phyloP scores from a whole-genome alignment of 2,888 invertebrate species.

The Dendrolimus houi region DNA sequence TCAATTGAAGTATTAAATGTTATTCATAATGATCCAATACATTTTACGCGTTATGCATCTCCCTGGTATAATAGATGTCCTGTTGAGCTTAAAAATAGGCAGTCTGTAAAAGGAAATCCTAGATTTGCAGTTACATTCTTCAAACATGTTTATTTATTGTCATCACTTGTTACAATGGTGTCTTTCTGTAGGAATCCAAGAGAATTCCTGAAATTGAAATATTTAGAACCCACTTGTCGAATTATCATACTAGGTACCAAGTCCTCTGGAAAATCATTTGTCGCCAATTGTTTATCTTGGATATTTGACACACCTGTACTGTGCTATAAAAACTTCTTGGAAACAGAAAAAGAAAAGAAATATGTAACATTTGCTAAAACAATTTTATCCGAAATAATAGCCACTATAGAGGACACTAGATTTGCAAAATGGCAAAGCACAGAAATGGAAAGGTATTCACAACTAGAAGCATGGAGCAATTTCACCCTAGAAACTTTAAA shows the following conservation, averaged over 20 bases:
- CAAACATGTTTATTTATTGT: slow-evolving; percentile 77
- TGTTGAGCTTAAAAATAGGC: slow-evolving; percentile 76
- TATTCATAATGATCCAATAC: slow-evolving; percentile 33
- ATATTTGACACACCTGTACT: slow-evolving; percentile 66
- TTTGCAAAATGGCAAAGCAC: slow-evolving; percentile 41
- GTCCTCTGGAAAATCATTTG: slow-evolving; percentile 75
- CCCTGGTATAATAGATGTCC: slow-evolving; percentile 79
- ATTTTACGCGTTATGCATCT: slow-evolving; percentile 59
- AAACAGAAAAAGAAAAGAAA: slow-evolving; percentile 38
- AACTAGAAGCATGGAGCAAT: slow-evolving; percentile 53
- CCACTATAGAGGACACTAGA: slow-evolving; percentile 51
- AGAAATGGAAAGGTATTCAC: slow-evolving; percentile 46
- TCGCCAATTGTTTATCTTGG: slow-evolving; percentile 73
- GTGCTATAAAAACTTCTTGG: slow-evolving; percentile 34
- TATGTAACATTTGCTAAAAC: slow-evolving; percentile 34
- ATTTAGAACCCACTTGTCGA: slow-evolving; percentile 76
- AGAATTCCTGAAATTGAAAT: slow-evolving; percentile 72
- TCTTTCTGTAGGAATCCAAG: slow-evolving; percentile 78
- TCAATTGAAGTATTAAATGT: slow-evolving; percentile 36
- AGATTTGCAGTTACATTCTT: slow-evolving; percentile 76
- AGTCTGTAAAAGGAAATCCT: slow-evolving; percentile 60
- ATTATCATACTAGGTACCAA: slow-evolving; percentile 78
- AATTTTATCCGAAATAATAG: slow-evolving; percentile 55
- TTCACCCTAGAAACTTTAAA: slow-evolving; percentile 20
- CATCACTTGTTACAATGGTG: slow-evolving; percentile 64